Percentiles rank a stretch among this genome's conserved stretches.
These are phyloP conservation scores for Scytalopus superciliaris DNA, from an alignment of 2,113 vertebrate genomes.

Conservation along the genomic window DNA sequence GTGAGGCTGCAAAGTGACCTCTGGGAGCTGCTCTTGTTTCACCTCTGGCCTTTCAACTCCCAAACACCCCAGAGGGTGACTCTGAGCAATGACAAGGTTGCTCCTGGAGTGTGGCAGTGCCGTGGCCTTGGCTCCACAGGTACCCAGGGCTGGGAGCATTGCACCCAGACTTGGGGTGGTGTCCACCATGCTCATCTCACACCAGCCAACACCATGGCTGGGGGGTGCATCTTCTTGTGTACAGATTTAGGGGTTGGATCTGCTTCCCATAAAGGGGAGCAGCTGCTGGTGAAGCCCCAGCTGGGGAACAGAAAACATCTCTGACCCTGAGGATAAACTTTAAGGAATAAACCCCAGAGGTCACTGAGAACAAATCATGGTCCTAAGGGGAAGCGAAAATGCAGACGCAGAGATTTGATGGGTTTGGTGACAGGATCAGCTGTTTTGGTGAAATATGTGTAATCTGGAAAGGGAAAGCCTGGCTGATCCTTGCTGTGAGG, in stretches of 20 bases:
- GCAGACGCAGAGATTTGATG: fast-evolving
- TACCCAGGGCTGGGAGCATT: background rate
- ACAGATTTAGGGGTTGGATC: background rate
- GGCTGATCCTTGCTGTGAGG: background rate
- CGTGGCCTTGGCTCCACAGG: background rate
- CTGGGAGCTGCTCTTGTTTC: background rate
- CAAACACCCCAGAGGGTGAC: background rate
- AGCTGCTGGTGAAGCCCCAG: background rate
- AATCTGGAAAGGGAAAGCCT: background rate
- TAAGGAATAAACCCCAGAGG: background rate
- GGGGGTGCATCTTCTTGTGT: background rate
- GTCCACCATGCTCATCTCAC: background rate
- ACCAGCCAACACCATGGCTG: fast-evolving
- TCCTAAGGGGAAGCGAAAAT: background rate
- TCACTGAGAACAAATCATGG: background rate
- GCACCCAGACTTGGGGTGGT: background rate
- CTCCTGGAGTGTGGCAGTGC: background rate
- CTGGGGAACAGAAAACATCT: background rate
- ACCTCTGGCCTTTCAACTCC: background rate
- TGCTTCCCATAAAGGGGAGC: fast-evolving
- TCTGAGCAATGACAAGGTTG: background rate
- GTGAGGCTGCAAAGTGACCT: fast-evolving
- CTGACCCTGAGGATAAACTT: background rate
- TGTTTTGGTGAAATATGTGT: background rate
- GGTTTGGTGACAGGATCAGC: background rate